Conservation (phyloP, 64 coral and sea anemone species). For the Acropora yongei region DNA sequence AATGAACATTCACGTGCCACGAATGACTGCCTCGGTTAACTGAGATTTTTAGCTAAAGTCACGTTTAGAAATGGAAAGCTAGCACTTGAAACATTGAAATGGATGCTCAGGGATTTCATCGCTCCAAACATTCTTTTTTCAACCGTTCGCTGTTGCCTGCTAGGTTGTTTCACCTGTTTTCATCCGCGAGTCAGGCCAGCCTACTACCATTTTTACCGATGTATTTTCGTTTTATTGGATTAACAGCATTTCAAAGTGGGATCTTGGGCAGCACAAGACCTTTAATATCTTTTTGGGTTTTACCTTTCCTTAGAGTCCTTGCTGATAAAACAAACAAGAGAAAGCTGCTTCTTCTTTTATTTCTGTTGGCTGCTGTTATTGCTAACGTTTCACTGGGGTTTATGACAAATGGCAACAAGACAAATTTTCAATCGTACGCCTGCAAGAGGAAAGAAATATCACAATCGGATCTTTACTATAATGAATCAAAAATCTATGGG, state of each 20-base stretch:
- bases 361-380: slow-evolving; percentile 70
- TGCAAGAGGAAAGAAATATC: slow-evolving; percentile 4
- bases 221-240: slow-evolving; percentile 93
- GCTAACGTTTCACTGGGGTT: slow-evolving; percentile 76
- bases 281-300: slow-evolving; percentile 83
- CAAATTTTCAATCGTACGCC: slow-evolving; percentile 36
- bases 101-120: slow-evolving; percentile 51
- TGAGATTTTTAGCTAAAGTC: not conserved
- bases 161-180: slow-evolving; percentile 87
- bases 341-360: slow-evolving; percentile 80
- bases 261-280: slow-evolving; percentile 70
- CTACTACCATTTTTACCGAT: slow-evolving; percentile 88
- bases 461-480: not conserved
- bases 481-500: slow-evolving; percentile 13
- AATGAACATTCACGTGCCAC: slow-evolving; percentile 19
- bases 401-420: slow-evolving; percentile 10
- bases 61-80: not conserved
- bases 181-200: slow-evolving; percentile 62
- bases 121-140: slow-evolving; percentile 30
- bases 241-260: slow-evolving; percentile 91
- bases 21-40: not conserved
- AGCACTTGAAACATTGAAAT: not conserved
- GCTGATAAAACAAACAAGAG: slow-evolving; percentile 84
- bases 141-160: slow-evolving; percentile 75
- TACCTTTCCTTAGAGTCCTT: slow-evolving; percentile 65